phyloP scores from a whole-genome alignment of 1,140 invertebrate species.

The Trichonephila inaurata region DNA sequence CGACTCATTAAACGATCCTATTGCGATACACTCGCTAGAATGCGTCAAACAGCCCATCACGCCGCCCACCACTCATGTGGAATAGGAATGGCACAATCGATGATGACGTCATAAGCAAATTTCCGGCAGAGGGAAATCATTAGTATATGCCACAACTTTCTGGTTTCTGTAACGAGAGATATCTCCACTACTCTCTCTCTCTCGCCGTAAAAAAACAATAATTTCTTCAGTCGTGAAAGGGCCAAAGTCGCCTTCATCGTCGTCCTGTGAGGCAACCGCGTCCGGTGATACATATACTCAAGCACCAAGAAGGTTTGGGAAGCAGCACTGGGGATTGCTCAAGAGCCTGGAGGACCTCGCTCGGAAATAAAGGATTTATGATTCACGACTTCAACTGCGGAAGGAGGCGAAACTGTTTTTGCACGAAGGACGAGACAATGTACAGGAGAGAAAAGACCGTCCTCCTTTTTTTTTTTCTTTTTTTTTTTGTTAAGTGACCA shows the following conservation, averaged over 20 bases:
- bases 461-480: no score
- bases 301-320: constrained; percentile 3
- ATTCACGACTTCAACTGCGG: constrained; percentile 49
- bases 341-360: neutral
- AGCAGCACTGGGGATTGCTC: neutral
- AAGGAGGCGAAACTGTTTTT: constrained; percentile 29
- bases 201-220: neutral
- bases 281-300: constrained; percentile 25
- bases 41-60: neutral
- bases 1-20: neutral
- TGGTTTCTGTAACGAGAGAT: neutral
- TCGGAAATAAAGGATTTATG: constrained; percentile 39
- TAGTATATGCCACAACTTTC: neutral
- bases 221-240: neutral
- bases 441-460: neutral
- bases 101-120: neutral
- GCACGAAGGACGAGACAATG: constrained; percentile 57
- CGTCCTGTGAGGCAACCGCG: neutral
- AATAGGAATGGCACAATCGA: neutral
- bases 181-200: neutral
- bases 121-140: constrained; percentile 19
- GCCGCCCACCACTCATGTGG: neutral
- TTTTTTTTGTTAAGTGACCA: neutral
- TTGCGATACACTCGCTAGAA: neutral
- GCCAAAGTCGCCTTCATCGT: neutral